A percentile compares a stretch with the other conserved stretches of the same genome.
phyloP scores from a whole-genome alignment of 2,113 vertebrate genomes.

The Peromyscus maniculatus region DNA sequence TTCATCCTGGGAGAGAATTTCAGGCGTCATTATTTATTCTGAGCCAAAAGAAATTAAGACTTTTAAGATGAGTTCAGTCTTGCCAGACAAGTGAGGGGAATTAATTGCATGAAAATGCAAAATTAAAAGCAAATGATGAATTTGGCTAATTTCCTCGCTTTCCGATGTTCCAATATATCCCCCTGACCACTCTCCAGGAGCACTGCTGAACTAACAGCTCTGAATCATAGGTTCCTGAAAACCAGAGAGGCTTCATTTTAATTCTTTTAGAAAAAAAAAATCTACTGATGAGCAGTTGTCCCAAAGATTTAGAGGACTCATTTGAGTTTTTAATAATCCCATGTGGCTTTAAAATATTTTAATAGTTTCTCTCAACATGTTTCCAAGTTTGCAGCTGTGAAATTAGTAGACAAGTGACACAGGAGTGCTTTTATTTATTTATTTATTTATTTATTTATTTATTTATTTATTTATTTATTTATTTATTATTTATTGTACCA shows the following conservation, averaged over 20 bases:
- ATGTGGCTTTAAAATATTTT: constrained; percentile 85
- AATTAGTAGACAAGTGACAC: constrained; percentile 74
- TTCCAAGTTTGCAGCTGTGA: constrained; percentile 82
- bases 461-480: constrained; percentile 33
- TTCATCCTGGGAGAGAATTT: constrained; percentile 27
- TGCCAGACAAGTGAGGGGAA: constrained; percentile 69
- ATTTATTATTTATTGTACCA: constrained; percentile 10
- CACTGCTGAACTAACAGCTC: constrained; percentile 79
- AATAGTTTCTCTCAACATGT: constrained; percentile 84
- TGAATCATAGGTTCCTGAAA: constrained; percentile 82
- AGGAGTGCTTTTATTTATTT: neutral
- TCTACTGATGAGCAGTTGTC: constrained; percentile 86
- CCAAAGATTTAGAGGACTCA: constrained; percentile 85
- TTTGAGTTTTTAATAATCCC: constrained; percentile 86
- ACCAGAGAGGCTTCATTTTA: constrained; percentile 45
- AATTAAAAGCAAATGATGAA: constrained; percentile 77
- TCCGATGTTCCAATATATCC: constrained; percentile 80
- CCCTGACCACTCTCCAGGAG: constrained; percentile 79
- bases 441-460: constrained; percentile 9
- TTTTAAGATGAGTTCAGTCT: constrained; percentile 59
- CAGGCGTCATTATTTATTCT: constrained; percentile 60
- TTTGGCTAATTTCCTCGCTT: constrained; percentile 78
- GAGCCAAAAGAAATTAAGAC: constrained; percentile 62
- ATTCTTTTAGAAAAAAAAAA: constrained; percentile 76
- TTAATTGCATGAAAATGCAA: constrained; percentile 74